A percentile compares a stretch with the other conserved stretches of the same genome.
Conservation (phyloP, 2,888 invertebrate genomes). For the Oscheius sp. region DNA sequence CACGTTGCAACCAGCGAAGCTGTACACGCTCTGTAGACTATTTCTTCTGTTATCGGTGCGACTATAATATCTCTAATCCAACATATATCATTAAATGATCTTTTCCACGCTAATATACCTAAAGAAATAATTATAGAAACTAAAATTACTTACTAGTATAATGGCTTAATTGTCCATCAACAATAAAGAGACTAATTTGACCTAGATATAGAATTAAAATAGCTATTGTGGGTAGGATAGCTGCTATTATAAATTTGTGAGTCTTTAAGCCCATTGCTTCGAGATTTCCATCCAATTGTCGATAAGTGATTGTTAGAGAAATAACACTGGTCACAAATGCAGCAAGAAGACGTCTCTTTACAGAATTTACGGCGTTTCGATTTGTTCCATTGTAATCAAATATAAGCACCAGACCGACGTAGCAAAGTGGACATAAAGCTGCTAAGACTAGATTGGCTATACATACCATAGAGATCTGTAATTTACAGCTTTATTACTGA, state of each 20-base stretch:
- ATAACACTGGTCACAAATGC: neutral
- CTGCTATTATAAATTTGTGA: slow-evolving; percentile 26
- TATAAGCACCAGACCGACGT: slow-evolving; percentile 41
- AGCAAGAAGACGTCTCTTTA: slow-evolving; percentile 40
- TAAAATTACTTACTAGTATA: slow-evolving; percentile 39
- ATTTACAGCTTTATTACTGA: too few species aligned
- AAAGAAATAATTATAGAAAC: neutral
- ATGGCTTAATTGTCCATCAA: slow-evolving; percentile 49
- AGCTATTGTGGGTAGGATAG: slow-evolving; percentile 43
- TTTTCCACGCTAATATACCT: slow-evolving; percentile 48
- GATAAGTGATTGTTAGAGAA: neutral
- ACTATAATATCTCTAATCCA: slow-evolving; percentile 54
- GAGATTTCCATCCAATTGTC: neutral
- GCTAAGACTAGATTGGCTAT: neutral
- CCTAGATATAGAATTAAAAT: slow-evolving; percentile 59
- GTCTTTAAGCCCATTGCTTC: slow-evolving; percentile 56
- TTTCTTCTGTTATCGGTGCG: slow-evolving; percentile 67
- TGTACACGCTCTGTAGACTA: slow-evolving; percentile 66
- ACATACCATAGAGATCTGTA: too few species aligned
- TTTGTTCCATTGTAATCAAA: slow-evolving; percentile 47
- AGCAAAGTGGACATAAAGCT: slow-evolving; percentile 42
- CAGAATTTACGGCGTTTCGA: slow-evolving; percentile 43
- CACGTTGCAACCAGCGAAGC: slow-evolving; percentile 50
- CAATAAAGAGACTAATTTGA: slow-evolving; percentile 49
- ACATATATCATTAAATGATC: slow-evolving; percentile 39